phyloP scores from a whole-genome alignment of 2,888 invertebrate genomes.

The Macaria liturata region DNA sequence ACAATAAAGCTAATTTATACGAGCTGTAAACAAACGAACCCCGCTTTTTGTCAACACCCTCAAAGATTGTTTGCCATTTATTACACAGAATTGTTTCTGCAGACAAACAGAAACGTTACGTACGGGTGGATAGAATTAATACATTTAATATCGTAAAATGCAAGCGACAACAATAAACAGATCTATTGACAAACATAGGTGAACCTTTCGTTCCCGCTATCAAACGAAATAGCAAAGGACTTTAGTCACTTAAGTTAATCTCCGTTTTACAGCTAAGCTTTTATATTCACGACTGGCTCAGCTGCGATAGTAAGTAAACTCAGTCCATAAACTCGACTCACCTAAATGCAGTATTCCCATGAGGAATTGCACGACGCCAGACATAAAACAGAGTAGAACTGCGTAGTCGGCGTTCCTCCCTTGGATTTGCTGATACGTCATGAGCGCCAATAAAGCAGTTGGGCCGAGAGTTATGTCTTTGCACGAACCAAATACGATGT shows the following conservation, averaged over 20 bases:
- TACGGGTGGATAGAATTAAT: no score
- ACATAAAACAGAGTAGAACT: slow-evolving; percentile 91
- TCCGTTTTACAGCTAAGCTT: no score
- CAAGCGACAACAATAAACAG: no score
- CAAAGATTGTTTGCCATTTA: no score
- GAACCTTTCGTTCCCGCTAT: no score
- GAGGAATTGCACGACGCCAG: slow-evolving; percentile 90
- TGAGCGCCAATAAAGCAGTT: slow-evolving; percentile 96
- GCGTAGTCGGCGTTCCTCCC: slow-evolving; percentile 90
- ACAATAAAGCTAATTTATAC: slow-evolving; percentile 8
- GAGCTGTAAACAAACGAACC: background rate
- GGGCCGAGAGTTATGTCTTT: slow-evolving; percentile 95
- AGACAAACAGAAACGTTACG: no score
- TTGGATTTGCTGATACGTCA: slow-evolving; percentile 91
- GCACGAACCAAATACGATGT: slow-evolving; percentile 94
- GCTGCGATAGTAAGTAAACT: slow-evolving; percentile 2
- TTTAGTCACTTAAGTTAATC: no score
- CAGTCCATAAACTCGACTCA: slow-evolving; percentile 57
- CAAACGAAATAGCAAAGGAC: no score
- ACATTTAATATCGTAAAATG: no score
- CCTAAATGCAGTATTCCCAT: slow-evolving; percentile 93
- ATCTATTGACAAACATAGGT: no score
- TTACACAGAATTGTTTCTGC: no score
- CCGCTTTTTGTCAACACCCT: no score
- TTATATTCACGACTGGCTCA: background rate